Evolutionary conservation across 1,140 invertebrate species (phyloP), one percentile per base, ranked within the genome.

Genomic region (Armadillidium nasatum): DNA sequence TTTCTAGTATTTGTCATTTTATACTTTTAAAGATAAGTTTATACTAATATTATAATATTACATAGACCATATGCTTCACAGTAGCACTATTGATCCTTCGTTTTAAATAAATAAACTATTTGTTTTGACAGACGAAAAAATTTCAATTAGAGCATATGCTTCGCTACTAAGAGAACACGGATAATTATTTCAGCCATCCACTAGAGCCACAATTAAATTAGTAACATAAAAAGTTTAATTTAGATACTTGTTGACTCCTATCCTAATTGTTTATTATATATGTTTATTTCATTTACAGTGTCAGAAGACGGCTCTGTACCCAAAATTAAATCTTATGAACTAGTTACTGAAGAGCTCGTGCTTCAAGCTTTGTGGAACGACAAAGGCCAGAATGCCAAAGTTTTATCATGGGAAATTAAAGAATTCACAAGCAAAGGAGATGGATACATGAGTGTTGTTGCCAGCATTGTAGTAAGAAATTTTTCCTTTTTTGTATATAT

Each of bases 381-480:
- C 70, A 71, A 71, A n/a, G 43, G 70, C 7, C 10, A 10, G 10
- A 50, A 70, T n/a, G 72, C 76, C 9, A 10, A n/a, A 46, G 50
- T 78, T 19, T 11, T 70, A 15, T 74, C 72, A 9, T 78, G 76
- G 76, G 10, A 44, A 10, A 13, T 4, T 7, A 60, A 74, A 10
- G 10, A 50, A n/a, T 74, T 74, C 15, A 78, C 76, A 46, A 78
- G 74, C 44, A 74, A 74, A 44, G 76, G 76, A 4, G 76, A 78
- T 45, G 74, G 74, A 50, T 78, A 74, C 50, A 60, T 71, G 10
- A 54, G 72, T 21, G 69, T 44, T n/a, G 33, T 78, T 22, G 74
- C 72, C 10, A 71, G 72, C 46, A 67, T 74, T 33, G 1, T 33
- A 3, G 33, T 33, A 33, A 33, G 33, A n/a, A n/a, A 33, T 33